Base-by-base conservation (phyloP, 2,113 vertebrate genomes). In the Patagioenas fasciata region DNA sequence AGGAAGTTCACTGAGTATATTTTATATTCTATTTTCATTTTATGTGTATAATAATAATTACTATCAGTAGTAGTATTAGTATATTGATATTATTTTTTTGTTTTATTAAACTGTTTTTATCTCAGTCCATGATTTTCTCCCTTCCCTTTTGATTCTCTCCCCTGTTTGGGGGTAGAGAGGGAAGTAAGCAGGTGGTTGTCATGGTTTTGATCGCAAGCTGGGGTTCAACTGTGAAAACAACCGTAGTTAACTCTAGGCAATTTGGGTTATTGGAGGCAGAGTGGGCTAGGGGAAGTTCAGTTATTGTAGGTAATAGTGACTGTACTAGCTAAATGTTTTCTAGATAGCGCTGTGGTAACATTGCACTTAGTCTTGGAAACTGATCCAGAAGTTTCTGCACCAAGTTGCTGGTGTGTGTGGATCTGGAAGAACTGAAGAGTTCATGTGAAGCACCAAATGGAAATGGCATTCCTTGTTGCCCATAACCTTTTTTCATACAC, bases 401-500 rank as follows among this genome's bases (percentile, higher is more conserved):
- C 13, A 42, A 17, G n/a, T 74, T 87, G 23, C 67, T 65, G 5
- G 18, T 14, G 23, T 60, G 44, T 32, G 44, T 84, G 67, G 36
- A 53, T 80, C 42, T 84, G 38, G 67, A 75, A 64, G 29, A 29
- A 54, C 38, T 29, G 2, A 77, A 32, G 77, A 66, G 47, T 72
- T 60, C 2, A 18, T 19, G n/a, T 71, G 80, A 80, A 75, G 50
- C 0, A 1, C 34, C 26, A 50, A 80, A 47, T 56, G 44, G 62
- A 65, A 71, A 15, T 81, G 28, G 14, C 6, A 11, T 64, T 83
- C 75, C 66, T 38, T 71, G 51, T 77, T 61, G 57, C 26, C 53
- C 0, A 0, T 75, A 60, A 48, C 4, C 10, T 62, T 58, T 72
- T n/a, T 58, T 64, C 16, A 16, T 58, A 12, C 5, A 1, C 21